Evolutionary conservation across 2,113 vertebrate species (phyloP).

Genomic region (Amphiprion ocellaris): DNA sequence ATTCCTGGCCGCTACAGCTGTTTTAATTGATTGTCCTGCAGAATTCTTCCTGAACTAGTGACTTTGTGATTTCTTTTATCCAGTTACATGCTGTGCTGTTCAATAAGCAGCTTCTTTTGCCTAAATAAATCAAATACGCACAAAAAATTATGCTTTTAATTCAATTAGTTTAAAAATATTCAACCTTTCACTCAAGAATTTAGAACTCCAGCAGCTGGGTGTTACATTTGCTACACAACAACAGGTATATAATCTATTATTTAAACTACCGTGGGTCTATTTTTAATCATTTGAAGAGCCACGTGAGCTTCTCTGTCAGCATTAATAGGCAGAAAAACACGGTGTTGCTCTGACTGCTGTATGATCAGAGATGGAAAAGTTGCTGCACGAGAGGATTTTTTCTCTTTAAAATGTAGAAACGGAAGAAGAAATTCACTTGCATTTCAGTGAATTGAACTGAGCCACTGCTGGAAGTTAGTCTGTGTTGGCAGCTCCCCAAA

Average conservation of each 20-base stretch:
- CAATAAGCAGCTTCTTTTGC: not conserved
- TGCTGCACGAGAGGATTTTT: too few relatives aligned
- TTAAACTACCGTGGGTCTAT: not conserved
- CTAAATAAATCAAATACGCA: too few relatives aligned
- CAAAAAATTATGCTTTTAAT: too few relatives aligned
- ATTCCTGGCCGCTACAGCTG: slow-evolving; percentile 23
- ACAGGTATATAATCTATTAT: not conserved
- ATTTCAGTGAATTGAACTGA: not conserved
- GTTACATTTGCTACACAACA: not conserved
- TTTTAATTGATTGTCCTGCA: slow-evolving; percentile 50
- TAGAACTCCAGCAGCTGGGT: not conserved
- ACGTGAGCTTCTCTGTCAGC: not conserved
- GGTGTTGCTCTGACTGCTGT: not conserved
- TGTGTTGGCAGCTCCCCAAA: not conserved
- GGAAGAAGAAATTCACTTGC: not conserved
- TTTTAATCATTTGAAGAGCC: not conserved
- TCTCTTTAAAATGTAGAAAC: not conserved
- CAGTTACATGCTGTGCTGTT: not conserved
- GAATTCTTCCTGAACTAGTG: slow-evolving; percentile 9
- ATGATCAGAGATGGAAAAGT: too few relatives aligned
- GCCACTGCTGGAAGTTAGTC: not conserved
- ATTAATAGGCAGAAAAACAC: not conserved
- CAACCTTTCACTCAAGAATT: not conserved
- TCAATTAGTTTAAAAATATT: too few relatives aligned
- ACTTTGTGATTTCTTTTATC: not conserved